A percentile compares a stretch with the other conserved stretches of the same genome.
Conservation (phyloP, 2,888 invertebrate genomes). For the Scaptomyza flava region DNA sequence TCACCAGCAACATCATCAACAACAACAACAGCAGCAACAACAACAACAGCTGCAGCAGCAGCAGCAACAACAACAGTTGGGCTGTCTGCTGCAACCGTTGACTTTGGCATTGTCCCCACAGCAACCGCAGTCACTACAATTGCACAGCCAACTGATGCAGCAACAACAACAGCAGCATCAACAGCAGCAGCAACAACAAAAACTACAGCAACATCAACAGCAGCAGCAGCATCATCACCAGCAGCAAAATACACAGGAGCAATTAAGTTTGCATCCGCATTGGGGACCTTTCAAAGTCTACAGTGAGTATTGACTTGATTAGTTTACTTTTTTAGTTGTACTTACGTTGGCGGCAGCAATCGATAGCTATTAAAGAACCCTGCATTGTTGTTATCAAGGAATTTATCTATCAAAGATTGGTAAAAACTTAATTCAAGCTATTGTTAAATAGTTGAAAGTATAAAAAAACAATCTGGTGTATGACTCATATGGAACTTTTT, state of each 20-base stretch:
- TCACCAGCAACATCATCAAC: constrained; percentile 62
- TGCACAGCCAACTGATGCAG: constrained; percentile 75
- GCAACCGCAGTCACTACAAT: constrained; percentile 76
- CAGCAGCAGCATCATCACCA: constrained; percentile 68
- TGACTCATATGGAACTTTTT: neutral
- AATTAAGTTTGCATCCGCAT: constrained; percentile 81
- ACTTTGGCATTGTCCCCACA: constrained; percentile 80
- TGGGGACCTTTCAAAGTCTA: constrained; percentile 85
- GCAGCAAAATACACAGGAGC: constrained; percentile 74
- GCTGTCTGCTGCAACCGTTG: constrained; percentile 73
- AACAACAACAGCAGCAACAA: constrained; percentile 68
- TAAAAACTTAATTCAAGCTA: neutral
- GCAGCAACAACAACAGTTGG: constrained; percentile 54
- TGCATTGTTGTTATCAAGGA: neutral
- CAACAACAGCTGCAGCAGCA: constrained; percentile 69
- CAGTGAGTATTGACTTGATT: constrained; percentile 81
- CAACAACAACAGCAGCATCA: constrained; percentile 71
- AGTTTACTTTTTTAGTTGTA: constrained; percentile 20
- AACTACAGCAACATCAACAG: constrained; percentile 68
- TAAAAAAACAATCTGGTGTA: too few relatives aligned
- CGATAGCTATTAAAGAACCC: constrained; percentile 13
- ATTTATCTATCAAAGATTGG: neutral
- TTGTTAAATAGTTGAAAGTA: too few relatives aligned
- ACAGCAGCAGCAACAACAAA: constrained; percentile 56
- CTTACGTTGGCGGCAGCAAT: constrained; percentile 4